phyloP scores from a whole-genome alignment of 2,797 vertebrate species.

The Buceros bicornis region DNA sequence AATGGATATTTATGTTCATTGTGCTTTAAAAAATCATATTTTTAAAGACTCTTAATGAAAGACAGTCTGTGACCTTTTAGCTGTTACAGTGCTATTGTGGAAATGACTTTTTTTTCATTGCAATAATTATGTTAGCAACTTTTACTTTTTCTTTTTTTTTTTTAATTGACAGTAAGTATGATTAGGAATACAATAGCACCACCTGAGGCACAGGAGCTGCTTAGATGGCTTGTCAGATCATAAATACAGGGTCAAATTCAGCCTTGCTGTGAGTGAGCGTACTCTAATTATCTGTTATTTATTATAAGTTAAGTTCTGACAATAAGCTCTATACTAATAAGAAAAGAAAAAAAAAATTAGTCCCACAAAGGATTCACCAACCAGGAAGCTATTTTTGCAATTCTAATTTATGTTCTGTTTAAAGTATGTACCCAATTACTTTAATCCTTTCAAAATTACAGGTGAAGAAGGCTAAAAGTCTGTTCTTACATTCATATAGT shows the following conservation, averaged over 20 bases:
- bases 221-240: constrained; percentile 52
- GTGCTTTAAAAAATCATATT: constrained; percentile 63
- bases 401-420: constrained; percentile 26
- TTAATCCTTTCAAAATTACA: constrained; percentile 29
- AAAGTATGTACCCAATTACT: background rate
- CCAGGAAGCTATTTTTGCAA: constrained; percentile 21
- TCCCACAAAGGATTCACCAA: background rate
- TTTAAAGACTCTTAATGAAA: constrained; percentile 63
- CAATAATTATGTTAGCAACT: constrained; percentile 67
- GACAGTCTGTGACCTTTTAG: constrained; percentile 76
- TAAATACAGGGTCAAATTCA: constrained; percentile 61
- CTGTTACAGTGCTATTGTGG: constrained; percentile 62
- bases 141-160: constrained; percentile 23
- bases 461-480: background rate
- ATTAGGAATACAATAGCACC: constrained; percentile 72
- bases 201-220: constrained; percentile 62
- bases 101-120: constrained; percentile 57
- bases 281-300: constrained; percentile 65
- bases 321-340: background rate
- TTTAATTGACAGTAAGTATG: constrained; percentile 62
- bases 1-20: constrained; percentile 65
- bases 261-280: background rate
- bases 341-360: background rate
- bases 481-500: background rate
- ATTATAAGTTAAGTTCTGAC: constrained; percentile 41